These are phyloP conservation scores for Amblyteles armatorius DNA, from an alignment of 2,888 invertebrate genomes.

Conservation along the genomic window DNA sequence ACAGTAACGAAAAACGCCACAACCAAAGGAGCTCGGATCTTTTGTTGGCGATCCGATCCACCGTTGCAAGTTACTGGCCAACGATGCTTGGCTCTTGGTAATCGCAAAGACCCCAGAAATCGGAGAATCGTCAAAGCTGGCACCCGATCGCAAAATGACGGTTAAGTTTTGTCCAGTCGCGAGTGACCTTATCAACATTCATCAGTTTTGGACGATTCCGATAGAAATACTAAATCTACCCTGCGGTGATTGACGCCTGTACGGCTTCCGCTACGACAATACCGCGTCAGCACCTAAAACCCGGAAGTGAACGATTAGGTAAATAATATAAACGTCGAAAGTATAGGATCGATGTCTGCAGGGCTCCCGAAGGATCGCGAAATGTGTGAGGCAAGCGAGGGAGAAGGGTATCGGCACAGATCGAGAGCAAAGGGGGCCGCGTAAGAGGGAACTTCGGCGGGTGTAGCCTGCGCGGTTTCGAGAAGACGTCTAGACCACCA, in stretches of 20 bases:
- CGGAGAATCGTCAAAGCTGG: neutral
- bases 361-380: slow-evolving; percentile 51
- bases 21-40: neutral
- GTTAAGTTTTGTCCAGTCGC: too few relatives aligned
- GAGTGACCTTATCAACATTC: neutral
- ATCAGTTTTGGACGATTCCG: neutral
- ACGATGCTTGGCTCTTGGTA: neutral
- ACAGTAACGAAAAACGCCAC: too few relatives aligned
- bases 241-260: neutral
- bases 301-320: slow-evolving; percentile 49
- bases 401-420: slow-evolving; percentile 36
- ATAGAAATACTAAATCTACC: neutral
- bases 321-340: slow-evolving; percentile 14
- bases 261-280: neutral
- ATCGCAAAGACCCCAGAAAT: neutral
- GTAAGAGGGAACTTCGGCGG: slow-evolving; percentile 27
- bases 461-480: slow-evolving; percentile 64
- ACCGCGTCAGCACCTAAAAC: neutral
- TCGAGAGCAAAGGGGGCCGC: slow-evolving; percentile 50
- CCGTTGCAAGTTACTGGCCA: neutral
- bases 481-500: slow-evolving; percentile 77
- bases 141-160: neutral
- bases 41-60: neutral
- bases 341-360: slow-evolving; percentile 58
- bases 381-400: slow-evolving; percentile 48